A percentile compares a stretch with the other conserved stretches of the same genome.
These are phyloP conservation scores for Parnassius smintheus DNA, from an alignment of 2,888 invertebrate species.

Conservation along the genomic window DNA sequence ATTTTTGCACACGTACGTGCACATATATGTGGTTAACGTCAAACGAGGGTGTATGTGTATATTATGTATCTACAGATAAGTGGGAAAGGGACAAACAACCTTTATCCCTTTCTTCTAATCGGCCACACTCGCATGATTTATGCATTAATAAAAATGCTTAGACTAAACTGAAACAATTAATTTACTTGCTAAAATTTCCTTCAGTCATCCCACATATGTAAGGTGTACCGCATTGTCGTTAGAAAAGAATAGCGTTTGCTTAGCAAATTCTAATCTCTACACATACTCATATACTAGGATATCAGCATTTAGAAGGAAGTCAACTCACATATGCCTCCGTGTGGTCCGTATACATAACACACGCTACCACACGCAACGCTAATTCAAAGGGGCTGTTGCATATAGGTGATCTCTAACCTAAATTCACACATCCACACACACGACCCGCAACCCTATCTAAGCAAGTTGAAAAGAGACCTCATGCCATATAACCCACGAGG, in stretches of 20 bases:
- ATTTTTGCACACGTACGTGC: no score
- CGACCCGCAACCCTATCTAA: conserved; percentile 55
- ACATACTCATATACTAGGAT: conserved; percentile 77
- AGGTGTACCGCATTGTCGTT: conserved; percentile 38
- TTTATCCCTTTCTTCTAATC: conserved; percentile 22
- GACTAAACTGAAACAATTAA: not conserved
- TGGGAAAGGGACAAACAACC: conserved; percentile 8
- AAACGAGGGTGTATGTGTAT: no score
- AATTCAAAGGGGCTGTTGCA: conserved; percentile 67
- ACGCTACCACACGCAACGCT: conserved; percentile 68
- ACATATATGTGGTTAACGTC: no score
- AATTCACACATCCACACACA: conserved; percentile 52
- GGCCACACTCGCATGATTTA: not conserved
- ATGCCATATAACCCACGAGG: conserved; percentile 30
- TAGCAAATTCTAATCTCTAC: conserved; percentile 81
- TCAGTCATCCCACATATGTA: not conserved
- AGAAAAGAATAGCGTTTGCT: conserved; percentile 76
- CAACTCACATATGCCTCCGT: conserved; percentile 63
- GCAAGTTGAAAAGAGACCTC: conserved; percentile 56
- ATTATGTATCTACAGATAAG: not conserved
- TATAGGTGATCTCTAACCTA: conserved; percentile 54
- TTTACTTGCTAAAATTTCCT: not conserved
- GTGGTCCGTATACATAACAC: conserved; percentile 53
- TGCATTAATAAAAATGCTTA: conserved; percentile 6
- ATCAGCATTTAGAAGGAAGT: conserved; percentile 61